These are phyloP conservation scores for Pseudorhombus dupliciocellatus DNA, from an alignment of 2,113 vertebrate species.

Conservation along the genomic window DNA sequence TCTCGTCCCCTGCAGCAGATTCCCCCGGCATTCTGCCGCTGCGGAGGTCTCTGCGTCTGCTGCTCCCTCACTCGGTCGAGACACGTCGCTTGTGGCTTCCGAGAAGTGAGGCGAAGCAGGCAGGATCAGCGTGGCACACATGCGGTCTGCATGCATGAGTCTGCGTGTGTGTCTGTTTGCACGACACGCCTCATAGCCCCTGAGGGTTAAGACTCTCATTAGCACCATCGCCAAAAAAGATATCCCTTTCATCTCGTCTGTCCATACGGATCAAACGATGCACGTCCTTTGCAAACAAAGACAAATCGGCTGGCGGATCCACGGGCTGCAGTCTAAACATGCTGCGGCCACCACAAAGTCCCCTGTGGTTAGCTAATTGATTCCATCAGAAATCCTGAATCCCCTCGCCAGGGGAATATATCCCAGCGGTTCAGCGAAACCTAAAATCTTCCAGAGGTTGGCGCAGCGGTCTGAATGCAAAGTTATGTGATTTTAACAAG, in stretches of 20 bases:
- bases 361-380: conserved; percentile 66
- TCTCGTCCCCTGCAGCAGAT: conserved; percentile 75
- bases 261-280: conserved; percentile 58
- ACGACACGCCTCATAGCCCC: conserved; percentile 56
- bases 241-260: conserved; percentile 68
- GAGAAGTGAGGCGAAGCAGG: conserved; percentile 68
- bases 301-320: conserved; percentile 60
- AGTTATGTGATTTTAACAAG: not conserved
- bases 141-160: conserved; percentile 52
- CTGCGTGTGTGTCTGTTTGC: conserved; percentile 65
- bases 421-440: conserved; percentile 11
- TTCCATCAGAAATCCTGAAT: conserved; percentile 57
- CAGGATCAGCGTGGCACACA: conserved; percentile 66
- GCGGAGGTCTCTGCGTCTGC: conserved; percentile 69
- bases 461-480: not conserved
- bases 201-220: conserved; percentile 72
- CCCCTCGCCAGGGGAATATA: conserved; percentile 15
- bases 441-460: conserved; percentile 8
- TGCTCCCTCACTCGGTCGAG: conserved; percentile 68
- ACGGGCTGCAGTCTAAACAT: conserved; percentile 59
- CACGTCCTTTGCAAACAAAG: conserved; percentile 62
- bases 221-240: conserved; percentile 69
- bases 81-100: conserved; percentile 75
- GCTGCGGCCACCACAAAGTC: conserved; percentile 63
- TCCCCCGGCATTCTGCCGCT: conserved; percentile 76